These are phyloP conservation scores for Tetrapedia diversipes DNA, from an alignment of 2,888 invertebrate genomes.

Conservation along the genomic window DNA sequence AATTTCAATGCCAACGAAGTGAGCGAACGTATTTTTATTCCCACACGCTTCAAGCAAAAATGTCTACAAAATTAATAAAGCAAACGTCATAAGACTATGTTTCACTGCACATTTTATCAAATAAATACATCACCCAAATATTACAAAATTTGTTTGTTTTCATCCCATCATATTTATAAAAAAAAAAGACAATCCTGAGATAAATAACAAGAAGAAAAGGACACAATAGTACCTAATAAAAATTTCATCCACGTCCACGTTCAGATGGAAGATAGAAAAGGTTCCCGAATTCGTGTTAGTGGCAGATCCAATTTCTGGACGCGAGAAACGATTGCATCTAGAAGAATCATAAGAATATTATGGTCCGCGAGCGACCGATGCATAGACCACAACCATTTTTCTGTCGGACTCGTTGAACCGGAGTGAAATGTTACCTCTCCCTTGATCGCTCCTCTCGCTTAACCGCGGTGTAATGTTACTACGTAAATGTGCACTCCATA, in stretches of 20 bases:
- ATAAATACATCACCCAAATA: too few relatives aligned
- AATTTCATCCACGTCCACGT: not conserved
- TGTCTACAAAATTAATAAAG: not conserved
- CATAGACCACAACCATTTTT: slow-evolving; percentile 72
- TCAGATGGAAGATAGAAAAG: slow-evolving; percentile 37
- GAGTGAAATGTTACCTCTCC: slow-evolving; percentile 72
- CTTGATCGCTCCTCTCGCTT: slow-evolving; percentile 57
- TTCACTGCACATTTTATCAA: too few relatives aligned
- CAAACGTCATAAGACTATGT: too few relatives aligned
- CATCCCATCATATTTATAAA: too few relatives aligned
- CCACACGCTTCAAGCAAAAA: not conserved
- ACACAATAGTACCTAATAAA: too few relatives aligned
- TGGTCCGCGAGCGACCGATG: slow-evolving; percentile 52
- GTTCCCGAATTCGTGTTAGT: slow-evolving; percentile 45
- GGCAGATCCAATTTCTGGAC: slow-evolving; percentile 52
- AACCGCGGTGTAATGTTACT: slow-evolving; percentile 69
- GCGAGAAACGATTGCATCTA: slow-evolving; percentile 52
- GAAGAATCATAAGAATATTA: slow-evolving; percentile 63
- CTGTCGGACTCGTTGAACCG: slow-evolving; percentile 62
- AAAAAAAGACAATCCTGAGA: too few relatives aligned
- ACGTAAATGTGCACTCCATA: slow-evolving; percentile 59
- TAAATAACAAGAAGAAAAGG: too few relatives aligned
- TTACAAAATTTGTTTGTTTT: too few relatives aligned
- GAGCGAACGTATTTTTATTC: not conserved
- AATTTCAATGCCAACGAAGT: slow-evolving; percentile 38